Evolutionary conservation across 2,797 vertebrate genomes (phyloP).

Genomic region (Danio choprae): DNA sequence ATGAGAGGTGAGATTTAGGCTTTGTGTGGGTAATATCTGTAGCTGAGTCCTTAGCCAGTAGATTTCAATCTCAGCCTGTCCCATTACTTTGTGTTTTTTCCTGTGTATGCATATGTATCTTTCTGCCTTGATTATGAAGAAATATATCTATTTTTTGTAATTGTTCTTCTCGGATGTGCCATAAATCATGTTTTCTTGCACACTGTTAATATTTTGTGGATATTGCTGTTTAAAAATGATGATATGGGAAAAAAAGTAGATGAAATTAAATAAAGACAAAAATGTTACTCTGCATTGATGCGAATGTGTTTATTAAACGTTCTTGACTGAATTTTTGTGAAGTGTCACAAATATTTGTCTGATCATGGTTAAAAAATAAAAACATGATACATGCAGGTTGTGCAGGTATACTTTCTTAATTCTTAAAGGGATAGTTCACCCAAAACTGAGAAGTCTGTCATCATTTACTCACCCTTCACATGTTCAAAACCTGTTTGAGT

Average conservation of each 20-base stretch:
- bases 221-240: slow-evolving; percentile 82
- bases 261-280: slow-evolving; percentile 62
- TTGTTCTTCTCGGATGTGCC: slow-evolving; percentile 82
- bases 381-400: too few relatives aligned
- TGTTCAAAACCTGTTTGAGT: too few relatives aligned
- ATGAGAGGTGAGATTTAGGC: slow-evolving; percentile 62
- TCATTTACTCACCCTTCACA: too few relatives aligned
- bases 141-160: slow-evolving; percentile 86
- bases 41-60: slow-evolving; percentile 66
- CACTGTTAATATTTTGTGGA: slow-evolving; percentile 90
- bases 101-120: slow-evolving; percentile 79
- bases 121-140: slow-evolving; percentile 84
- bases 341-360: neutral
- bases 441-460: too few relatives aligned
- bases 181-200: slow-evolving; percentile 82
- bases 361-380: neutral
- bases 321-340: neutral
- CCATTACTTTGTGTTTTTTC: slow-evolving; percentile 77
- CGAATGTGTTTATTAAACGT: neutral
- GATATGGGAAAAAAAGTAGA: slow-evolving; percentile 78
- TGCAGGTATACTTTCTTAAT: too few relatives aligned
- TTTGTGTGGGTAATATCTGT: slow-evolving; percentile 66
- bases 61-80: slow-evolving; percentile 68
- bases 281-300: slow-evolving; percentile 48
- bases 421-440: too few relatives aligned